Evolutionary conservation across 2,888 invertebrate genomes (phyloP).

Genomic region (Heliconius ismenius): DNA sequence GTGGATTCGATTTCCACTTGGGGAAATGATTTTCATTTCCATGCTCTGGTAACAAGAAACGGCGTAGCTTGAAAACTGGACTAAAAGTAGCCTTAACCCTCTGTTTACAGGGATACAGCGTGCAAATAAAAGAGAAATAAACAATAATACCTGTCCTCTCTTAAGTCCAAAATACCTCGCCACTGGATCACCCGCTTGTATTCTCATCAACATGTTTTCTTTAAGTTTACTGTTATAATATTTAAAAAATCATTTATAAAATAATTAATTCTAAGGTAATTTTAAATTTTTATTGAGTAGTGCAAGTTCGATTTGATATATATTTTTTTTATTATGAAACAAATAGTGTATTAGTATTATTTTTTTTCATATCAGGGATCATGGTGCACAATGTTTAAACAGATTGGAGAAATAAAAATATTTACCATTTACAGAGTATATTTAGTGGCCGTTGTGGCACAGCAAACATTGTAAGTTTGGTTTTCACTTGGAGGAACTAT

Average conservation of each 20-base stretch:
- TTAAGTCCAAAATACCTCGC: conserved; percentile 99
- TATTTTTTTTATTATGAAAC: not conserved
- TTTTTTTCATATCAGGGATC: not conserved
- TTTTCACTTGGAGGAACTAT: too few species aligned
- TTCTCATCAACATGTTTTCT: conserved; percentile 99
- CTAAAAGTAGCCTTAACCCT: too few species aligned
- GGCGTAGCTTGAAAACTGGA: too few species aligned
- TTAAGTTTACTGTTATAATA: conserved; percentile 90
- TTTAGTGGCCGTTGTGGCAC: too few species aligned
- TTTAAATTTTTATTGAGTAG: too few species aligned
- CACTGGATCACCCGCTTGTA: conserved; percentile 99
- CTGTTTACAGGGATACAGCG: too few species aligned
- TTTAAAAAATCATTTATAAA: conserved; percentile 49
- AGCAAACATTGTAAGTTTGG: too few species aligned
- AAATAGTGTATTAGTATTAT: not conserved
- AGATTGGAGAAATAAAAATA: not conserved
- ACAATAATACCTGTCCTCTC: conserved; percentile 91
- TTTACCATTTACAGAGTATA: not conserved
- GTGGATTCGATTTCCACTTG: not conserved
- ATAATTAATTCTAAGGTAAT: conserved; percentile 28
- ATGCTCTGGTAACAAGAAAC: too few species aligned
- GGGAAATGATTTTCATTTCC: too few species aligned
- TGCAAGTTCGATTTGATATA: too few species aligned
- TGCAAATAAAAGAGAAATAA: too few species aligned
- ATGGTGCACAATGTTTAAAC: not conserved